Base-by-base conservation (phyloP, 2,888 invertebrate genomes). In the Meta bourneti region DNA sequence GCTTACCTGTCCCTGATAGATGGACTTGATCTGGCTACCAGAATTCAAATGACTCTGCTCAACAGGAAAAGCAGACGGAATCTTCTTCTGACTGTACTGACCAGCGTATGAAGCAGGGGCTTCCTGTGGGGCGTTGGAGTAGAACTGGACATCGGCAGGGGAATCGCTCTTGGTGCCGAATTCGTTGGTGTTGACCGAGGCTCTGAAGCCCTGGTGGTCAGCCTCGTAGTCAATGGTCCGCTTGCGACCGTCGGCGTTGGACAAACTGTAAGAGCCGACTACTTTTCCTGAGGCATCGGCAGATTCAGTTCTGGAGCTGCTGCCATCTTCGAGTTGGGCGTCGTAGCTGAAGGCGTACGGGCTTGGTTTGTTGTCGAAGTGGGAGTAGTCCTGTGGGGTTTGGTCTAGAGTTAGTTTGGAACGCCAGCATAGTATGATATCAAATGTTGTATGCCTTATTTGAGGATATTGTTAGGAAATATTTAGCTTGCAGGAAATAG, bases 181-280 rank as follows among this genome's bases (percentile, higher is more conserved):
- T 51, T 92, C 92, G 19, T 92, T 92, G 48, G 90, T 92, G 61
- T 92, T 70, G 13, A 92, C 90, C 6, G 77, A 48, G n/a, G 92
- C 92, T 20, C 92, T 51, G 83, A 92, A 92, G 48, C 92, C 92
- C 20, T 52, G 83, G 7, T 87, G 82, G 71, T 90, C 92, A 19
- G 92, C 92, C 8, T 48, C 20, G 75, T 94, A 93, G 94, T 94
- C 85, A 93, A 94, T 20, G 93, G 93, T 85, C 54, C 93, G 80
- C 71, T 89, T 49, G 8, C 91, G 69, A 13, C 93, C 93, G 51
- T 93, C 93, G 16, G 93, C 89, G 48, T 34, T 70, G 52, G 89
- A 19, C 20, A 93, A 49, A 61, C 86, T 91, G 91, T 93, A 93
- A 19, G 90, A 90, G 7, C 93, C 93, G 13, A 80, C 77, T 0